Conservation (phyloP, 2,797 vertebrate genomes). For the Bradypodion pumilum region DNA sequence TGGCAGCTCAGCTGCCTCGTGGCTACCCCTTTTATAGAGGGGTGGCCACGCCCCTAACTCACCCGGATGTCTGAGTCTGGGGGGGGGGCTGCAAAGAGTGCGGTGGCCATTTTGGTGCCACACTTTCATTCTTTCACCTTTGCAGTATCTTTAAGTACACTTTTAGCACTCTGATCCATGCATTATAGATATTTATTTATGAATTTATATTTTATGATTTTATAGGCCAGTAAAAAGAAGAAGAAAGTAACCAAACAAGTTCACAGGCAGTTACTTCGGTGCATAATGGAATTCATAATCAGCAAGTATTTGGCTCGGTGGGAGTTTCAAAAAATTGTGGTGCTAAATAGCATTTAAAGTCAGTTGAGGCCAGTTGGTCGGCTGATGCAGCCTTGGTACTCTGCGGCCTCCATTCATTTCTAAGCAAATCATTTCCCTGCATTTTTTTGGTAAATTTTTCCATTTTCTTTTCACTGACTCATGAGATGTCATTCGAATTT, state of each 20-base stretch:
- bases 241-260: constrained; percentile 64
- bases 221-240: constrained; percentile 62
- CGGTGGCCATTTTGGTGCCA: too few relatives aligned
- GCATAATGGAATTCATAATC: constrained; percentile 64
- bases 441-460: constrained; percentile 14
- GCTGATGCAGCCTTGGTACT: not conserved
- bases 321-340: constrained; percentile 29
- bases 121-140: constrained; percentile 24
- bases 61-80: too few relatives aligned
- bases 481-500: not conserved
- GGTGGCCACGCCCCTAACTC: too few relatives aligned
- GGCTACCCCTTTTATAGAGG: too few relatives aligned
- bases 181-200: constrained; percentile 73
- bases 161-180: constrained; percentile 56
- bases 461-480: not conserved
- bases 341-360: constrained; percentile 22
- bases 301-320: constrained; percentile 51
- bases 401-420: not conserved
- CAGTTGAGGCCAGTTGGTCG: not conserved
- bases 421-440: constrained; percentile 16
- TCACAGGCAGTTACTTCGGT: constrained; percentile 67
- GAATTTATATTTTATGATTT: constrained; percentile 69
- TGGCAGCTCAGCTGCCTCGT: too few relatives aligned
- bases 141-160: constrained; percentile 38
- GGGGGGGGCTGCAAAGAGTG: too few relatives aligned